Conservation (phyloP, 2,797 vertebrate species). For the Lutjanus argentimaculatus region DNA sequence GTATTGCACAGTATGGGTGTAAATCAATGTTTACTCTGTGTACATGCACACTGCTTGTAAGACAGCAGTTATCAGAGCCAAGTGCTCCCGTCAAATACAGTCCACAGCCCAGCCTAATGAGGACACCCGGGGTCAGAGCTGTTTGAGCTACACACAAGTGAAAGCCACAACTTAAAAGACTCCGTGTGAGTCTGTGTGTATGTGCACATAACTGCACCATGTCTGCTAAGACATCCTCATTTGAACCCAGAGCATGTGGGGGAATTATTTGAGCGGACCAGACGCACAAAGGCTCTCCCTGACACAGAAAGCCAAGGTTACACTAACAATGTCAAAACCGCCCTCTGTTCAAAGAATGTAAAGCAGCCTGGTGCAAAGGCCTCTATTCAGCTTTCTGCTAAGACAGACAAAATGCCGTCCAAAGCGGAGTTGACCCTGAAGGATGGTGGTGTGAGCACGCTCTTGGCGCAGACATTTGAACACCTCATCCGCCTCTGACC, state of each 20-base stretch:
- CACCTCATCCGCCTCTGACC: slow-evolving; percentile 45
- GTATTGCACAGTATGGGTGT: slow-evolving; percentile 18
- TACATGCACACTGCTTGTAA: slow-evolving; percentile 33
- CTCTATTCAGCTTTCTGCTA: slow-evolving; percentile 49
- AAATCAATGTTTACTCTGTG: slow-evolving; percentile 22
- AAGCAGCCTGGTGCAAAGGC: slow-evolving; percentile 51
- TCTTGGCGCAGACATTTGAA: slow-evolving; percentile 40
- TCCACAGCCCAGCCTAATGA: slow-evolving; percentile 76
- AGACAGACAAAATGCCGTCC: slow-evolving; percentile 47
- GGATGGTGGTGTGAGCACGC: slow-evolving; percentile 21
- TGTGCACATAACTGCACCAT: slow-evolving; percentile 41
- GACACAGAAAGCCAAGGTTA: slow-evolving; percentile 65
- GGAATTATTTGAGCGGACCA: slow-evolving; percentile 49
- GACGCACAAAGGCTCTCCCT: slow-evolving; percentile 52
- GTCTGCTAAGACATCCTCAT: slow-evolving; percentile 52
- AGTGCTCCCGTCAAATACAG: slow-evolving; percentile 64
- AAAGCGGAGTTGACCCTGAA: slow-evolving; percentile 48
- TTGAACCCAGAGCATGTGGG: slow-evolving; percentile 51
- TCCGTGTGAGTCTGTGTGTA: slow-evolving; percentile 23
- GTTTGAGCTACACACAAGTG: slow-evolving; percentile 41
- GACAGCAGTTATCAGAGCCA: slow-evolving; percentile 63
- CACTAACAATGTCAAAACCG: slow-evolving; percentile 68
- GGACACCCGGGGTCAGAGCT: slow-evolving; percentile 77
- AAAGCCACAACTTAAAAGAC: slow-evolving; percentile 50
- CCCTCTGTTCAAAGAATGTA: slow-evolving; percentile 62